Base-by-base conservation (phyloP, 92 coral and sea anemone species). In the Meandrina meandrites region DNA sequence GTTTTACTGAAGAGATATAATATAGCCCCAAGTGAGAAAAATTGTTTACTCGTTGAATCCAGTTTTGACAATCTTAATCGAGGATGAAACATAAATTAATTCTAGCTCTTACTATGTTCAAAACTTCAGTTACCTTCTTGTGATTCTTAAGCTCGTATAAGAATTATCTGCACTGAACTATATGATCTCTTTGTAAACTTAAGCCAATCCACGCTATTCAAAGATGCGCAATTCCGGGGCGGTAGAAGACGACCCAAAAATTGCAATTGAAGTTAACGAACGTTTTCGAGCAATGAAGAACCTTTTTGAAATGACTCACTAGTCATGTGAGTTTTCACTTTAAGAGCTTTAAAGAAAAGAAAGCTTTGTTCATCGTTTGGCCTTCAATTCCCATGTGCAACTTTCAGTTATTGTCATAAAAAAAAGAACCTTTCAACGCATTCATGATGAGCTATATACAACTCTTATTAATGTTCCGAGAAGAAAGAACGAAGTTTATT, bases 341-440 rank as follows among this genome's bases (percentile, higher is more conserved):
- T 37, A 40, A 40, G 21, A 24, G 32, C 12, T 27, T 1, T 37
- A 19, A 22, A 64, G 45, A 62, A 64, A 64, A 62, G 84, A 64
- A 64, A 45, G 54, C 58, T n/a, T 24, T 37, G 14, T 18, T 17
- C 27, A 0, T 68, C 32, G 68, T 28, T 45, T 67, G 27, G 75
- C 57, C 14, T 48, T 31, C 48, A 81, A 81, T 81, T 68, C 85
- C 76, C 62, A 45, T 42, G 76, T 47, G 76, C 18, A n/a, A 76
- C 72, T 64, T 13, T 81, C 14, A 30, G 40, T 45, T 28, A 19
- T 81, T 67, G 74, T 54, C 21, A 56, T 11, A 32, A 57, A 62
- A 78, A 78, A 50, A 16, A 50, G 62, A 5, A 12, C 50, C 21
- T 31, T 22, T 57, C 31, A 8, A 11, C 36, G 64, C 19, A 58